Percentiles rank a stretch among this genome's conserved stretches.
Conservation (phyloP, 1,140 invertebrate species). For the Lepidurus apus region DNA sequence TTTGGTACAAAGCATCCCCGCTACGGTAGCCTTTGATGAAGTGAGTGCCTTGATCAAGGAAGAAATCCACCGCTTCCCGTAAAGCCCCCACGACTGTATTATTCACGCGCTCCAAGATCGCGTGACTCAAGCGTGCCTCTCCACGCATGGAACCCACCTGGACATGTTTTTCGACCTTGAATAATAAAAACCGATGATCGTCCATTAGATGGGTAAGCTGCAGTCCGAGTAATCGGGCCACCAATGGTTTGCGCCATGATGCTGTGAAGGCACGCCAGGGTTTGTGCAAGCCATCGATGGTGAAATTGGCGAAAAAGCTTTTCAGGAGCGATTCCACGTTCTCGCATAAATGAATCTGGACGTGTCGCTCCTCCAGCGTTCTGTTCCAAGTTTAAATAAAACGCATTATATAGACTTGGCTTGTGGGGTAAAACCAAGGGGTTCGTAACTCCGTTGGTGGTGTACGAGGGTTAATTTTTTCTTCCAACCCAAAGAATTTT, state of each 20-base stretch:
- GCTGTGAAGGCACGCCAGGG: slow-evolving; percentile 32
- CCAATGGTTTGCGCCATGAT: slow-evolving; percentile 28
- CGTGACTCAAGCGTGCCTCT: background rate
- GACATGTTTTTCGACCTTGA: slow-evolving; percentile 30
- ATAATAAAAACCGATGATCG: slow-evolving; percentile 27
- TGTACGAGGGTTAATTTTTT: too few species aligned
- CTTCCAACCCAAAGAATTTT: too few species aligned
- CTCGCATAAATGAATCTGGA: slow-evolving; percentile 29
- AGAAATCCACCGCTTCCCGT: slow-evolving; percentile 30
- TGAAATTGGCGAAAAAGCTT: slow-evolving; percentile 29
- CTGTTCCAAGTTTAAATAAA: background rate
- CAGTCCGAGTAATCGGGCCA: slow-evolving; percentile 28
- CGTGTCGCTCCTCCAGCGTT: slow-evolving; percentile 26
- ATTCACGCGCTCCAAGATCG: slow-evolving; percentile 1
- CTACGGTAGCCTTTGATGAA: slow-evolving; percentile 28
- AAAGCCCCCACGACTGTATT: background rate
- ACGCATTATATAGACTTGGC: background rate
- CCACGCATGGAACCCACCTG: slow-evolving; percentile 24
- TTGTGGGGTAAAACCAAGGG: too few species aligned
- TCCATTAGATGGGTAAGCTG: slow-evolving; percentile 27
- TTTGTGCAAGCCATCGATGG: slow-evolving; percentile 28
- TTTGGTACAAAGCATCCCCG: slow-evolving; percentile 33
- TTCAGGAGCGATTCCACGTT: slow-evolving; percentile 22
- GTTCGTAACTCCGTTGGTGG: too few species aligned
- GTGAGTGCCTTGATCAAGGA: slow-evolving; percentile 31